Base-by-base conservation (phyloP, 2,888 invertebrate species). In the Philaethria dido region DNA sequence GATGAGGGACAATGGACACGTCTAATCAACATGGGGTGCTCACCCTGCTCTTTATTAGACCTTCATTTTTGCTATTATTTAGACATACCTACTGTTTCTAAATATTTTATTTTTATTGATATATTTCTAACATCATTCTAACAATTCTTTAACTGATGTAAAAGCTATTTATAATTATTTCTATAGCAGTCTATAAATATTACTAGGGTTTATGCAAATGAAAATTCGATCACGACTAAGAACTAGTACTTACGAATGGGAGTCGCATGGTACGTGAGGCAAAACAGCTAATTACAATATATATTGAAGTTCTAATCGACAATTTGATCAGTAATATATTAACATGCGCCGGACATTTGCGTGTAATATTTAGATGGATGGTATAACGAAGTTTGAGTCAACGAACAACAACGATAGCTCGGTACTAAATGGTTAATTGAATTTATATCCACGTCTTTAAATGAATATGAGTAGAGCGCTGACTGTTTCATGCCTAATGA, bases 361-460 rank as follows among this genome's bases (percentile, higher is more conserved):
- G 67, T 73, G 70, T 69, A 64, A 70, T 72, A 69, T 70, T 69
- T 60, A 66, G 64, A 67, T 69, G 57, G 68, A 71, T 70, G 68
- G 69, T 70, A 75, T 71, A 70, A 73, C 73, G 66, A 74, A 72
- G 73, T 66, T 70, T 68, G 67, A 57, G 11, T 57, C 57, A 22
- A 57, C 57, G 9, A 57, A 65, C 69, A 72, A 71, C 71, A 72
- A 66, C 72, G 68, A 72, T 73, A 74, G 71, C 76, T 77, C 74
- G 77, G 74, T 77, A 80, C 80, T 78, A 79, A 83, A 79, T 78
- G 78, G 82, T 86, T 89, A 91, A 90, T 92, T 90, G 87, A 90
- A 88, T 91, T 89, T 90, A 91, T 90, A 85, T 81, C 81, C 89
- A 88, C 89, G 90, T 90, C 81, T 82, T 81, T 85, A 86, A 88